Base-by-base conservation (phyloP, 2,113 vertebrate species). In the Brevimyrus niger region DNA sequence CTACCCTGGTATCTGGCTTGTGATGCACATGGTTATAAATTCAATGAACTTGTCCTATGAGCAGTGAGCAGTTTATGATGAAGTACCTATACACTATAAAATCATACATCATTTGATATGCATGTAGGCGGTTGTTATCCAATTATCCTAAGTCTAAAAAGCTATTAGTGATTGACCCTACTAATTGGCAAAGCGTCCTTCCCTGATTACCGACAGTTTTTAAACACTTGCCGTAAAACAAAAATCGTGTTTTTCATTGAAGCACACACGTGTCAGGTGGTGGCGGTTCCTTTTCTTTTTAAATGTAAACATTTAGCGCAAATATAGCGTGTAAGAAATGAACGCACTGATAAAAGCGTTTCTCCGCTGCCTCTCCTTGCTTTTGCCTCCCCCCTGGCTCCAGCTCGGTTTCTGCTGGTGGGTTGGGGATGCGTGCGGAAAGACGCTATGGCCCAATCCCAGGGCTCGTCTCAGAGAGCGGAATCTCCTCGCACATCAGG, bases 401-500 rank as follows among this genome's bases (percentile, higher is more conserved):
- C 94, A 94, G 93, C 93, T 95, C 91, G 94, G 93, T 61, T 92
- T 93, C 47, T 95, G 94, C 93, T 93, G 92, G 93, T 95, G 96
- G 96, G 94, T 91, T 94, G 95, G 94, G 94, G 94, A 89, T 87
- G 94, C 94, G 86, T 92, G 93, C 91, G 93, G 93, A 86, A 93
- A 94, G 92, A 93, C 91, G 91, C 91, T 86, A 91, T 94, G 93
- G 94, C 92, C 96, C 95, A 96, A 96, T 96, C 95, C 94, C 92
- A 94, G 94, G 92, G 95, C 96, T 94, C 93, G 95, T 92, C 92
- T 94, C 93, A 94, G 92, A 93, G 88, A 91, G 92, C 94, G 80
- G 95, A 94, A 94, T 95, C 95, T 93, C 94, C 95, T 95, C 94
- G 93, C 95, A 94, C 93, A 95, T 94, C 94, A 96, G 96, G 95